Base-by-base conservation (phyloP, 2,797 vertebrate genomes). In the Pantherophis alleghaniensis region DNA sequence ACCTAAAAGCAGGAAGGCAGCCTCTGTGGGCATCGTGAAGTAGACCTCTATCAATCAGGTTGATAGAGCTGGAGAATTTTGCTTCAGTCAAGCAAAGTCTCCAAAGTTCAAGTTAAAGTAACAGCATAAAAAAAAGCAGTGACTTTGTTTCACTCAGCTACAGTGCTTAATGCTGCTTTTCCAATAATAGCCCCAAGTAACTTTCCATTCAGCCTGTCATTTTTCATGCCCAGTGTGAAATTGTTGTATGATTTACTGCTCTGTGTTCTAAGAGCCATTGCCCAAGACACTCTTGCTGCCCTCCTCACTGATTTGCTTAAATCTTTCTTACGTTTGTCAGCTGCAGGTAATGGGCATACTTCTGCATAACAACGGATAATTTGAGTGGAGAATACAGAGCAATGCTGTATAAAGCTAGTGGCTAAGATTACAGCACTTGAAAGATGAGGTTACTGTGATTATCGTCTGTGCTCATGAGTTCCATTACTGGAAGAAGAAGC, bases 341-440 rank as follows among this genome's bases (percentile, higher is more conserved):
- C 97, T 96, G 94, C 97, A 93, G 97, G 96, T 96, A 97, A 97
- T 95, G 96, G 97, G 96, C 97, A 97, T 97, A 98, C 97, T 98
- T 98, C 98, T 95, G 96, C 96, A 97, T 98, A 98, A 98, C 97
- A 97, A 97, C 98, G 97, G 97, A 98, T 97, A 98, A 98, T 98
- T 98, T 98, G 96, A 97, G 96, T 96, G 95, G 95, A 98, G 98
- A 98, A 98, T 97, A 97, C 92, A 97, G 98, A 98, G 98, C 98
- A 98, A 98, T 98, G 96, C 98, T 97, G 97, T 97, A 97, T 95
- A 97, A 98, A 98, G 98, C 98, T 98, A 98, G 98, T 98, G 98
- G 98, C 97, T 98, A 97, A 98, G 98, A 99, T 99, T 98, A 99
- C 98, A 98, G 97, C 98, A 98, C 98, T 99, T 98, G 98, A 98